A percentile compares a stretch with the other conserved stretches of the same genome.
Conservation (phyloP, 2,113 vertebrate species). For the Mustela lutreola region DNA sequence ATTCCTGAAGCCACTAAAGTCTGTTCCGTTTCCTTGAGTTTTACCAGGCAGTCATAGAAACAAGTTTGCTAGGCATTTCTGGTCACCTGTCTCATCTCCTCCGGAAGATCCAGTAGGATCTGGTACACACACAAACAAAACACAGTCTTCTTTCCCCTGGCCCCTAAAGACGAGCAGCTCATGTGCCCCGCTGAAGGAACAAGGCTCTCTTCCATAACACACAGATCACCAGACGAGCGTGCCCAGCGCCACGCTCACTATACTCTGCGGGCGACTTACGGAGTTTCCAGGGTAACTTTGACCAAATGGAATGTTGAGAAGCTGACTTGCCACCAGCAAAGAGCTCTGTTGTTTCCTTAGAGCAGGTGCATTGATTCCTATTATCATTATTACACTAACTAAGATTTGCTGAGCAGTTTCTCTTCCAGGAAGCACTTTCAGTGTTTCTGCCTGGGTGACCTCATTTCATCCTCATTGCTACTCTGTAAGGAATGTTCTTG, state of each 20-base stretch:
- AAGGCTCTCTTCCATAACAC: not conserved
- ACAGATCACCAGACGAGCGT: not conserved
- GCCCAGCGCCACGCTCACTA: rapidly evolving
- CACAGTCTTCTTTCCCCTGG: not conserved
- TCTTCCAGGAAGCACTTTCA: not conserved
- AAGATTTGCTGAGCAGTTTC: not conserved
- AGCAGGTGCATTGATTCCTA: not conserved
- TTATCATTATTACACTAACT: rapidly evolving
- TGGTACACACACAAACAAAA: not conserved
- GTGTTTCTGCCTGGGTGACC: not conserved
- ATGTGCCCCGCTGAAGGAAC: not conserved
- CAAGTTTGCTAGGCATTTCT: not conserved
- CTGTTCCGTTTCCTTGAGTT: not conserved
- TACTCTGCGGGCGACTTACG: not conserved
- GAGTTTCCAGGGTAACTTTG: not conserved
- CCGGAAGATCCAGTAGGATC: not conserved
- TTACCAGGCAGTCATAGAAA: not conserved
- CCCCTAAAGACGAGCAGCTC: not conserved
- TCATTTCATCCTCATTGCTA: not conserved
- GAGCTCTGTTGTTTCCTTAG: not conserved
- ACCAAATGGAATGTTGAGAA: not conserved
- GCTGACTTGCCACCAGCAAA: not conserved
- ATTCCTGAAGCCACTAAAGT: not conserved
- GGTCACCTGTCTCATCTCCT: not conserved
- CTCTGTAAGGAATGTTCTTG: not conserved